phyloP scores from a whole-genome alignment of 1,140 invertebrate genomes.

The Littorina saxatilis region DNA sequence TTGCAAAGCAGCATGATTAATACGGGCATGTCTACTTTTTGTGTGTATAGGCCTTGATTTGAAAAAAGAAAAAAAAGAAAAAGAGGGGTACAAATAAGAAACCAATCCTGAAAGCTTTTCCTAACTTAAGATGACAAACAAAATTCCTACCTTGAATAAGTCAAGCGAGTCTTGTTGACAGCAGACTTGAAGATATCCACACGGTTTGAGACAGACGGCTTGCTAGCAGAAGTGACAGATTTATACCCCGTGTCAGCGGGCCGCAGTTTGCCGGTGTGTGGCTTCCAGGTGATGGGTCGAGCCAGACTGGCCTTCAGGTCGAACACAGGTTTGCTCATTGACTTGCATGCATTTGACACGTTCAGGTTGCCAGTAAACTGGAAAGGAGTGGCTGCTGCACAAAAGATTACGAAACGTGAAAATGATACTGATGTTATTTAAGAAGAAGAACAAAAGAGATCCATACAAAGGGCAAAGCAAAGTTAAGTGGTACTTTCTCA shows the following conservation, averaged over 20 bases:
- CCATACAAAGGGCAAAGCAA: too few species aligned
- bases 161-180: not conserved
- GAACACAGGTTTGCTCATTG: constrained; percentile 60
- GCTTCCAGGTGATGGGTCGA: constrained; percentile 68
- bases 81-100: not conserved
- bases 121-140: too few species aligned
- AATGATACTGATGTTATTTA: too few species aligned
- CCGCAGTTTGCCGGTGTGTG: constrained; percentile 69
- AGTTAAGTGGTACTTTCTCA: too few species aligned
- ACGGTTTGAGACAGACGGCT: not conserved
- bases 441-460: too few species aligned
- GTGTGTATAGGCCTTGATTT: too few species aligned
- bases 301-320: constrained; percentile 71
- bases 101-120: too few species aligned
- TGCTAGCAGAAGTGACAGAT: not conserved
- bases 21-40: too few species aligned
- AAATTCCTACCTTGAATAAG: constrained; percentile 16
- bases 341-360: constrained; percentile 35
- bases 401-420: constrained; percentile 23
- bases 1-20: too few species aligned
- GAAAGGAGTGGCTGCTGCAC: constrained; percentile 63
- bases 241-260: constrained; percentile 43
- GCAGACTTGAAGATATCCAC: constrained; percentile 35
- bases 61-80: too few species aligned
- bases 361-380: constrained; percentile 61